Base-by-base conservation (phyloP, 2,113 vertebrate species). In the Euleptes europaea region DNA sequence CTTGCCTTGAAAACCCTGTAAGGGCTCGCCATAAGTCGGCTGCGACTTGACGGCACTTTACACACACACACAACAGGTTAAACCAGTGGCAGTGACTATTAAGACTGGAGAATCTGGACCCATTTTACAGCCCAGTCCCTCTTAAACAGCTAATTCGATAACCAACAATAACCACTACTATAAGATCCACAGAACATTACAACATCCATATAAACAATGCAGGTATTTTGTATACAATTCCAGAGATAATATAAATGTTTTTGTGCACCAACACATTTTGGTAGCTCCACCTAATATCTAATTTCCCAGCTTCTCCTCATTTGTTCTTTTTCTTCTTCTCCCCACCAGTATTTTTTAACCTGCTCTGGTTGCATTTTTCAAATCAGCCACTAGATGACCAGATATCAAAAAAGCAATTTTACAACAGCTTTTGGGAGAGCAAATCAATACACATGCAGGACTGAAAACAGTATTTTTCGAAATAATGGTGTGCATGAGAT, bases 291-390 rank as follows among this genome's bases (percentile, higher is more conserved):
- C 70, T n/a, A 6, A 66, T 40, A 13, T n/a, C n/a, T n/a, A n/a
- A 60, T 12, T n/a, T 86, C 35, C 88, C 85, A 78, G 40, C 7
- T 84, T 38, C 84, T 57, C 54, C n/a, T 82, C 35, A 21, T 11
- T 66, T 75, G 63, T 47, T 63, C 6, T n/a, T 44, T 51, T 67
- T 67, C n/a, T 44, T 35, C 6, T 26, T 15, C 23, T 26, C 44
- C 44, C 60, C 60, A 17, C 17, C 11, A 2, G 1, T 28, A 6
- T 9, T 35, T 21, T 21, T 83, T 88, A 67, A 23, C 49, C 51
- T 88, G 7, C 1, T 26, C 13, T 77, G 72, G n/a, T 84, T 91
- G 69, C 51, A 42, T 78, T 95, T 92, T 95, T 91, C 85, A 90
- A 40, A 87, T 57, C 83, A 92, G 38, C 26, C 83, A 91, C 86